These are phyloP conservation scores for Lepidurus packardi DNA, from an alignment of 1,140 invertebrate species.

Conservation along the genomic window DNA sequence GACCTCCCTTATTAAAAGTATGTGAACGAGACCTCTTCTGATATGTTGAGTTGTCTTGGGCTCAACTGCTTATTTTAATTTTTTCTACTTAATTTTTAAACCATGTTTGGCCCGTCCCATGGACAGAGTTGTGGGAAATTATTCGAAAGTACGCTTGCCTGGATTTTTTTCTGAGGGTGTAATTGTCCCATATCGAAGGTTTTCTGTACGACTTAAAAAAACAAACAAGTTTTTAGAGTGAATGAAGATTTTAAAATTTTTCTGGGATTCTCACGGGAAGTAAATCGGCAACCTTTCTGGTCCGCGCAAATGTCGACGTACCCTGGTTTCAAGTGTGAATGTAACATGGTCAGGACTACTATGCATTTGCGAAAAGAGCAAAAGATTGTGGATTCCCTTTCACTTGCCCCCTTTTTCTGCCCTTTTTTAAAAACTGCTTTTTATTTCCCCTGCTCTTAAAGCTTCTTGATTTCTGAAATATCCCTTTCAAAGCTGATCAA, in stretches of 20 bases:
- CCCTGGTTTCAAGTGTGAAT: neutral
- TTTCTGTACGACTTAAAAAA: neutral
- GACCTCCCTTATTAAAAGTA: neutral
- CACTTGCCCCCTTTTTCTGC: neutral
- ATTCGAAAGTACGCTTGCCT: neutral
- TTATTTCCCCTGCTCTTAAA: neutral
- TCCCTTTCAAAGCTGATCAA: neutral
- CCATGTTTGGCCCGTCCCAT: neutral
- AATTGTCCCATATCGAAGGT: neutral
- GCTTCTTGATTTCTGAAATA: neutral
- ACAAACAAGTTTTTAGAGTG: neutral
- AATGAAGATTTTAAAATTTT: neutral
- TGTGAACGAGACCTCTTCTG: conserved; percentile 18
- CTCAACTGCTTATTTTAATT: neutral
- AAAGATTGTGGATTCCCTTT: neutral
- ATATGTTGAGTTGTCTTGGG: neutral
- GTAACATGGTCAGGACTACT: conserved; percentile 14
- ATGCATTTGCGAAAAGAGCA: conserved; percentile 21
- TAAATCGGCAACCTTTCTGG: neutral
- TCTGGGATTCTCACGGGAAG: neutral
- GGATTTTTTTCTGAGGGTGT: neutral
- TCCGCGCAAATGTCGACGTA: neutral
- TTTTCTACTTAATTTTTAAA: conserved; percentile 7
- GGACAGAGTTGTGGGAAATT: neutral
- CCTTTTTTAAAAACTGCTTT: neutral